Base-by-base conservation (phyloP, 1,140 invertebrate species). In the Papilio helenus region DNA sequence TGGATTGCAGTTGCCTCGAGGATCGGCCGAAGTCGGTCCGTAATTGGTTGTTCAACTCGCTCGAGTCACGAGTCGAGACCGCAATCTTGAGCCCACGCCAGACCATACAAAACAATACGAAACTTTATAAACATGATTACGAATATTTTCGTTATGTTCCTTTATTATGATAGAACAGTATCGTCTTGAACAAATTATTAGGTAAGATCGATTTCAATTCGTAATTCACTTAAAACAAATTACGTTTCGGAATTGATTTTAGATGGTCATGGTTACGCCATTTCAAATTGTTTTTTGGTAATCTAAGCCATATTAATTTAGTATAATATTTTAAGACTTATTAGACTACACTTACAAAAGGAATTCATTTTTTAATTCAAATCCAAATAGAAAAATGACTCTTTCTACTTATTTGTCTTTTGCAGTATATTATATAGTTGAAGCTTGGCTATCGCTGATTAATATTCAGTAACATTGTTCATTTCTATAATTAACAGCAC, bases 1-100 rank as follows among this genome's bases (percentile, higher is more conserved):
- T 93, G 90, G 88, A 91, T 90, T 88, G 88, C 84, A 84, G 79
- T 81, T 85, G 86, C 85, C 85, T 79, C 80, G 82, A 88, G 82
- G 83, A 89, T 85, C 81, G 84, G 84, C 81, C 80, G 84, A 87
- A 86, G 85, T 84, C 83, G 80, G 79, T 58, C 81, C 83, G 87
- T 91, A 91, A 93, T 92, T 92, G 90, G 86, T 86, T 83, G 80
- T 87, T 87, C 79, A 68, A 46, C 71, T 79, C 46, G 82, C 44
- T 76, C 82, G 81, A 86, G 88, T 87, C 84, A 87, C 87, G 83
- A 88, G 58, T 61, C 79, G 55, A 72, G 82, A 61, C 79, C 84
- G 80, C 81, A 82, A 83, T 85, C 83, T 85, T 80, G 79, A 82
- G 76, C 74, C 72, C 79, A 79, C 76, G 80, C 80, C 80, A 80